Percentiles rank a stretch among this genome's conserved stretches.
Evolutionary conservation across 2,888 invertebrate genomes (phyloP).

Genomic region (Phasia obesa): DNA sequence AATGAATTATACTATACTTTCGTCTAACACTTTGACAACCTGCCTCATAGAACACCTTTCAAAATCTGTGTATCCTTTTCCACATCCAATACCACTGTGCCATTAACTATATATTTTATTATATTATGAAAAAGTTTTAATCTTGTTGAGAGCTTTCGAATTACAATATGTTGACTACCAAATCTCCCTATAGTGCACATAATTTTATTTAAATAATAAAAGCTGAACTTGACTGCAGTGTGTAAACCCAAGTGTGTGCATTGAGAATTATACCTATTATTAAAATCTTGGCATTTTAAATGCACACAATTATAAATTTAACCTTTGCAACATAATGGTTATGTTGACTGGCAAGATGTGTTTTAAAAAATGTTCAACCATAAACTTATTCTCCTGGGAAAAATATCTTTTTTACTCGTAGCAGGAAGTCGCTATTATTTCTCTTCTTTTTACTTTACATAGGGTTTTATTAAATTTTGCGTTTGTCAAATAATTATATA

Average conservation of each 20-base stretch:
- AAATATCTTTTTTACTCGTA: constrained; percentile 27
- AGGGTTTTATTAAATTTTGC: constrained; percentile 29
- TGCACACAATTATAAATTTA: constrained; percentile 40
- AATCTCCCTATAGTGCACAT: background rate
- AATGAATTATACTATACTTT: no score
- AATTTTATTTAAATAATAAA: background rate
- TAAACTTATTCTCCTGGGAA: constrained; percentile 23
- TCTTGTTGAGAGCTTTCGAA: background rate
- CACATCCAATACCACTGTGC: background rate
- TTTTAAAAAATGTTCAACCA: constrained; percentile 27
- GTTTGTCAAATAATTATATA: constrained; percentile 55
- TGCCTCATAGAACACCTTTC: no score
- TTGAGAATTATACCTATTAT: constrained; percentile 5
- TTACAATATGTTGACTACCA: constrained; percentile 2
- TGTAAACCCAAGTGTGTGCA: background rate
- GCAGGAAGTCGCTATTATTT: constrained; percentile 45
- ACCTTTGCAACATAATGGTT: constrained; percentile 20
- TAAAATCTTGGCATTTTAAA: constrained; percentile 40
- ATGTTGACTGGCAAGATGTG: constrained; percentile 8
- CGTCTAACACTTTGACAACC: no score
- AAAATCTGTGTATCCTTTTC: no score
- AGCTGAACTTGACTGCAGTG: constrained; percentile 10
- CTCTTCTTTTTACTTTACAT: constrained; percentile 23
- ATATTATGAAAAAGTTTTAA: background rate
- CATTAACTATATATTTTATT: background rate